Conservation (phyloP, 2,888 invertebrate genomes). For the Tachina lurida region DNA sequence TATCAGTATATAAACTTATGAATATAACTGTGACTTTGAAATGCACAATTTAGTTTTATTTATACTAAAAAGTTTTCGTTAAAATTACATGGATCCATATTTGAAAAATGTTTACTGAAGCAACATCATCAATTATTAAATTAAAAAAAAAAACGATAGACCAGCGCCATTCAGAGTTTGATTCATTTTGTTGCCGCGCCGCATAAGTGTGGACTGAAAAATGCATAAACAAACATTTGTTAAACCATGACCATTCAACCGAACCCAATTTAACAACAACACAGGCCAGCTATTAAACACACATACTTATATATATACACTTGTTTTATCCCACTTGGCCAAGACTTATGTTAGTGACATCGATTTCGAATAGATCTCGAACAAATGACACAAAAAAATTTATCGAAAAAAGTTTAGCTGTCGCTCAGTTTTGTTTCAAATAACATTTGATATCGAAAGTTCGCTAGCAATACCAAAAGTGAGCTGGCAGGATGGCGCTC, state of each 20-base stretch:
- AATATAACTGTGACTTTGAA: slow-evolving; percentile 36
- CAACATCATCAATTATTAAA: slow-evolving; percentile 22
- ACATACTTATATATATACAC: neutral
- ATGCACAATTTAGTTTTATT: slow-evolving; percentile 50
- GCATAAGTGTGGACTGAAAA: slow-evolving; percentile 24
- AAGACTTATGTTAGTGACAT: too few relatives aligned
- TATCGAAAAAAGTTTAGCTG: too few relatives aligned
- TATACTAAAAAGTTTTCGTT: slow-evolving; percentile 20
- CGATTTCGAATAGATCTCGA: too few relatives aligned
- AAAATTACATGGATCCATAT: slow-evolving; percentile 20
- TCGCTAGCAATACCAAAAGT: too few relatives aligned
- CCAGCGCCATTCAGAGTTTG: neutral
- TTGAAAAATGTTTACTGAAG: slow-evolving; percentile 20
- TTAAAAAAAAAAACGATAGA: neutral
- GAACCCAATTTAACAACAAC: neutral
- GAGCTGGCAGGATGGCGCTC: too few relatives aligned
- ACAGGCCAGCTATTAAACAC: neutral
- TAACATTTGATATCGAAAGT: too few relatives aligned
- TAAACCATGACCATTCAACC: slow-evolving; percentile 56
- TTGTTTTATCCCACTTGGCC: neutral
- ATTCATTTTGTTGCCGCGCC: neutral
- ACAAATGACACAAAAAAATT: too few relatives aligned
- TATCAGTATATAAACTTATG: slow-evolving; percentile 1
- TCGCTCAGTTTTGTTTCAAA: too few relatives aligned
- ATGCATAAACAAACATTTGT: slow-evolving; percentile 39